These are phyloP conservation scores for Phycodurus eques DNA, from an alignment of 2,113 vertebrate genomes.

Conservation along the genomic window DNA sequence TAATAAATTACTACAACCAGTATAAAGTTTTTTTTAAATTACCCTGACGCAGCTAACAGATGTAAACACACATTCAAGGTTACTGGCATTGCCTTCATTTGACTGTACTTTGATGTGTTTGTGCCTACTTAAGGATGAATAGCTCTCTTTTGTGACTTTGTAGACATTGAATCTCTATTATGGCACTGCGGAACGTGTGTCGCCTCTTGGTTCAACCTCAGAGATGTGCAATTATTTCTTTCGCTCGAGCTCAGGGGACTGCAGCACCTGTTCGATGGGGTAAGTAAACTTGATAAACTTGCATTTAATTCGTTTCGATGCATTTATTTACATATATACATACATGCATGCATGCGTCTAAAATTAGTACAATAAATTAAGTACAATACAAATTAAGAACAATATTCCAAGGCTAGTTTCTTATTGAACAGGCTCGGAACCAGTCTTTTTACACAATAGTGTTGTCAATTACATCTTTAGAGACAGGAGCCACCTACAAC, in stretches of 20 bases:
- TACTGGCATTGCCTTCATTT: not conserved
- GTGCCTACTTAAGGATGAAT: not conserved
- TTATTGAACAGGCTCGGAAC: not conserved
- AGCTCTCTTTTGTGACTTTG: not conserved
- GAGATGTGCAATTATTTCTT: slow-evolving; percentile 41
- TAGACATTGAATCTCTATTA: slow-evolving; percentile 29
- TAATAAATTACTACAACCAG: not conserved
- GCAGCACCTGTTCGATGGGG: slow-evolving; percentile 43
- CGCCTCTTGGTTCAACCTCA: slow-evolving; percentile 56
- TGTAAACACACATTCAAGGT: not conserved
- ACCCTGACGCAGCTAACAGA: not conserved
- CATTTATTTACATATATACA: not conserved
- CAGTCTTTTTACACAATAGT: not conserved
- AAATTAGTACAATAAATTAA: not conserved
- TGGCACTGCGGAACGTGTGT: slow-evolving; percentile 68
- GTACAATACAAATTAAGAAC: no score
- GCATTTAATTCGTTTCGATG: not conserved
- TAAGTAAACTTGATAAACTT: slow-evolving; percentile 18
- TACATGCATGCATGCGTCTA: not conserved
- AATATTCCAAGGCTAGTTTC: not conserved
- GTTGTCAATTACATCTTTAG: not conserved
- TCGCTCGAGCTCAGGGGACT: slow-evolving; percentile 63
- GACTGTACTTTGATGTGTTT: not conserved
- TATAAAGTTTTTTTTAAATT: no score
- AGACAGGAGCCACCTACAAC: no score